Conservation (phyloP, 2,888 invertebrate genomes). For the Prostheceraeus crozeri region DNA sequence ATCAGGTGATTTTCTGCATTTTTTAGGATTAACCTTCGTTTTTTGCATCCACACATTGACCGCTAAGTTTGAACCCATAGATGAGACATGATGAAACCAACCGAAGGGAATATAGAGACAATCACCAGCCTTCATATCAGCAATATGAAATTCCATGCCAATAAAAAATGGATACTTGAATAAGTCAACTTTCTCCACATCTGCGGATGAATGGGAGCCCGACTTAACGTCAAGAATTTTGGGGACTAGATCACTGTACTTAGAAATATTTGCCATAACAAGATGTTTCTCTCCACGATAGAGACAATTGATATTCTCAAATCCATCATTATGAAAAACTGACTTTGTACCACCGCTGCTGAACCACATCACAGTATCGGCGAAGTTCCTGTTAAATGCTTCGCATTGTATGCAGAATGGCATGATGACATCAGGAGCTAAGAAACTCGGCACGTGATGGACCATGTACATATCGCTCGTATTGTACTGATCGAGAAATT, state of each 20-base stretch:
- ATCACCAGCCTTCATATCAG: conserved; percentile 37
- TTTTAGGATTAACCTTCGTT: neutral
- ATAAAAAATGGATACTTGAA: conserved; percentile 32
- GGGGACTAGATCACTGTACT: neutral
- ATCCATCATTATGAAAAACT: conserved; percentile 54
- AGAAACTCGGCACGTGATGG: conserved; percentile 46
- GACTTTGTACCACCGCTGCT: conserved; percentile 56
- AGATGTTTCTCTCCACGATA: conserved; percentile 50
- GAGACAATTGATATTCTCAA: conserved; percentile 55
- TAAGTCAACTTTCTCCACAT: conserved; percentile 37
- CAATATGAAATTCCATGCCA: conserved; percentile 36
- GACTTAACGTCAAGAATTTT: conserved; percentile 20
- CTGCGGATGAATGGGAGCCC: conserved; percentile 25
- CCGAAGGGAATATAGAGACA: conserved; percentile 38
- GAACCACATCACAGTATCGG: conserved; percentile 50
- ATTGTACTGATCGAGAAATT: conserved; percentile 50
- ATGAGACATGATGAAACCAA: conserved; percentile 40
- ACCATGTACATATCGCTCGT: conserved; percentile 51
- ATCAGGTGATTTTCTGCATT: neutral
- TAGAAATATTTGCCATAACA: conserved; percentile 44
- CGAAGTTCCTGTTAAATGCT: conserved; percentile 19
- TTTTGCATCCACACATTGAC: conserved; percentile 39
- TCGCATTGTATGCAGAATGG: conserved; percentile 35
- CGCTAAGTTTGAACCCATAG: conserved; percentile 38
- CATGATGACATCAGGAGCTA: conserved; percentile 39